Evolutionary conservation across 2,888 invertebrate genomes (phyloP).

Genomic region (Pardosa pseudoannulata): DNA sequence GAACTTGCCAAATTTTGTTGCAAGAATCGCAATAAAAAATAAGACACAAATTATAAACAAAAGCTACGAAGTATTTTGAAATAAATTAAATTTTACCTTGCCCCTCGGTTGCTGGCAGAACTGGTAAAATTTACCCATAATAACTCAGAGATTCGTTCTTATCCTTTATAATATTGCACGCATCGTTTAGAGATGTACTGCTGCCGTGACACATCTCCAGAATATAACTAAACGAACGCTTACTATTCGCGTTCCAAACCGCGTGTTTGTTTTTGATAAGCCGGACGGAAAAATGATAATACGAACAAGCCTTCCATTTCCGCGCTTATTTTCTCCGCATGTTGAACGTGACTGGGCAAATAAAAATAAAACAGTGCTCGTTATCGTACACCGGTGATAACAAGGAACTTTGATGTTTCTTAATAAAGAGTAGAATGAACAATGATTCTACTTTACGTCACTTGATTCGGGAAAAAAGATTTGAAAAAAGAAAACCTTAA

Average conservation of each 20-base stretch:
- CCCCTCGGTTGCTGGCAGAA: background rate
- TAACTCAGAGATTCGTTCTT: background rate
- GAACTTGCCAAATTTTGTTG: too few species aligned
- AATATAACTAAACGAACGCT: background rate
- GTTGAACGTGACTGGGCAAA: background rate
- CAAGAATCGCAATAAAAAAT: too few species aligned
- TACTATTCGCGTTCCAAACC: background rate
- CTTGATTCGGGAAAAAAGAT: too few species aligned
- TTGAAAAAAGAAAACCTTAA: too few species aligned
- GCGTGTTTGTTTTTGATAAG: slow-evolving; percentile 5
- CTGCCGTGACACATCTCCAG: background rate
- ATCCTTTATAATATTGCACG: too few species aligned
- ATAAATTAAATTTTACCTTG: background rate
- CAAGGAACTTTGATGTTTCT: too few species aligned
- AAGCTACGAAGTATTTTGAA: too few species aligned
- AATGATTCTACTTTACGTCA: too few species aligned
- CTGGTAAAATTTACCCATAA: background rate
- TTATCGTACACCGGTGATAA: too few species aligned
- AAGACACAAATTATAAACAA: too few species aligned
- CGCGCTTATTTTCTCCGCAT: background rate
- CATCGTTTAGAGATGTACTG: background rate
- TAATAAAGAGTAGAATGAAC: too few species aligned
- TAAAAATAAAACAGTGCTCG: background rate
- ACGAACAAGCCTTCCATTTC: background rate
- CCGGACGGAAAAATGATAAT: slow-evolving; percentile 2